phyloP scores from a whole-genome alignment of 2,113 vertebrate species.

The Pedionomus torquatus region DNA sequence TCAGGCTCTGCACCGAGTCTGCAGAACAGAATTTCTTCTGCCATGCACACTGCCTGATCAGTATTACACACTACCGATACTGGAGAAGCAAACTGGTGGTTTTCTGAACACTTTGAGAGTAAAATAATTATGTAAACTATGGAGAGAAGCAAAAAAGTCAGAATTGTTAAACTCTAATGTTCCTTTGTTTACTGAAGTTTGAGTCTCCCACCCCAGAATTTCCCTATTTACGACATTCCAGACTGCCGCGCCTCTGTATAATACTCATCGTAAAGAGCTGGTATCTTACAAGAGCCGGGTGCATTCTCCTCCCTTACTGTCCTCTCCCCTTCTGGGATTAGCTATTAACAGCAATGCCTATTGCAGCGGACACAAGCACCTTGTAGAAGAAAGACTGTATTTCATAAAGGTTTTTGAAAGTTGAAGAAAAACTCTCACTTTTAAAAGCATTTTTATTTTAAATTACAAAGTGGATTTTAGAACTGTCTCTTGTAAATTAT shows the following conservation, averaged over 20 bases:
- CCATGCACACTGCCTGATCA: slow-evolving; percentile 32
- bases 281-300: slow-evolving; percentile 63
- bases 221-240: slow-evolving; percentile 54
- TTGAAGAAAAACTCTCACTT: slow-evolving; percentile 41
- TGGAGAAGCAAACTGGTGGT: slow-evolving; percentile 7
- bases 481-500: slow-evolving; percentile 64
- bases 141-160: slow-evolving; percentile 22
- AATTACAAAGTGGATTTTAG: slow-evolving; percentile 54
- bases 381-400: slow-evolving; percentile 61
- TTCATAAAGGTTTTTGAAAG: slow-evolving; percentile 53
- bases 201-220: slow-evolving; percentile 6
- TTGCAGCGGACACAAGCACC: slow-evolving; percentile 55
- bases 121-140: slow-evolving; percentile 46
- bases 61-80: slow-evolving; percentile 24
- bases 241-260: slow-evolving; percentile 46
- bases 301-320: slow-evolving; percentile 37
- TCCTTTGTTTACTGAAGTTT: slow-evolving; percentile 50
- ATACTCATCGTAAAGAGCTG: slow-evolving; percentile 52
- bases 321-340: slow-evolving; percentile 12
- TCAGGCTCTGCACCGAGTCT: slow-evolving; percentile 31
- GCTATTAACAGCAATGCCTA: slow-evolving; percentile 43
- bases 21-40: slow-evolving; percentile 36
- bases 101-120: slow-evolving; percentile 21
- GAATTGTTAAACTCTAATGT: slow-evolving; percentile 31
- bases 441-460: slow-evolving; percentile 52